Conservation (phyloP, 2,113 vertebrate species). For the Acrocephalus kingi region DNA sequence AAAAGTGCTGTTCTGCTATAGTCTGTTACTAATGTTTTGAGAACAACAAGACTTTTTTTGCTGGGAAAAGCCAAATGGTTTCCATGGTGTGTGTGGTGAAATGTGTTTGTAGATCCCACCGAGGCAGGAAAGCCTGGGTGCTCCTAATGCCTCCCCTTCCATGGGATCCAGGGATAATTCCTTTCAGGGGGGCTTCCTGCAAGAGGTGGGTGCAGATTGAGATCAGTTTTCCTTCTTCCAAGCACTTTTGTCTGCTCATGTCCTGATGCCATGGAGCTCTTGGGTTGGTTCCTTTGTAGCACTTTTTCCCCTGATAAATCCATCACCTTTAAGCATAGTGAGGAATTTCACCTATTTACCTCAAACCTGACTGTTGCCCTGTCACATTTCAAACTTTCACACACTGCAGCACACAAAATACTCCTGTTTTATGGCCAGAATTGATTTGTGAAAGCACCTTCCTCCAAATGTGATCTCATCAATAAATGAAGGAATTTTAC, state of each 20-base stretch:
- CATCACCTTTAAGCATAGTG: neutral
- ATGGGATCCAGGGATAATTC: neutral
- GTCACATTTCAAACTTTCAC: neutral
- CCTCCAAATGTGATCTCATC: neutral
- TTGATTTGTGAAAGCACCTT: neutral
- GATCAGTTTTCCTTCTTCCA: neutral
- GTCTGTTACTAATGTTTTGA: neutral
- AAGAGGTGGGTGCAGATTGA: neutral
- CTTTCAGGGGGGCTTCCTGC: neutral
- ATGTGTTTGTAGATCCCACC: neutral
- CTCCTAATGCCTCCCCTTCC: neutral
- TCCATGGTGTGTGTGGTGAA: neutral
- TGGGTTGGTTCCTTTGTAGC: neutral
- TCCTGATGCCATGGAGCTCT: neutral
- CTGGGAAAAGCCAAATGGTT: neutral
- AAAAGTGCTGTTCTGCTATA: neutral
- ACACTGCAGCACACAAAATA: neutral
- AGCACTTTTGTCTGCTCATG: accelerated
- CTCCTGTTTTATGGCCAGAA: neutral
- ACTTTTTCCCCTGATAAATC: neutral
- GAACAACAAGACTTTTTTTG: neutral
- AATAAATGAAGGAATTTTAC: neutral
- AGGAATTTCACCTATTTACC: neutral
- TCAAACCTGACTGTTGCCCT: neutral
- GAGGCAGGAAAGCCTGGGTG: neutral